phyloP scores from a whole-genome alignment of 2,797 vertebrate genomes.

The Cynopterus sphinx region DNA sequence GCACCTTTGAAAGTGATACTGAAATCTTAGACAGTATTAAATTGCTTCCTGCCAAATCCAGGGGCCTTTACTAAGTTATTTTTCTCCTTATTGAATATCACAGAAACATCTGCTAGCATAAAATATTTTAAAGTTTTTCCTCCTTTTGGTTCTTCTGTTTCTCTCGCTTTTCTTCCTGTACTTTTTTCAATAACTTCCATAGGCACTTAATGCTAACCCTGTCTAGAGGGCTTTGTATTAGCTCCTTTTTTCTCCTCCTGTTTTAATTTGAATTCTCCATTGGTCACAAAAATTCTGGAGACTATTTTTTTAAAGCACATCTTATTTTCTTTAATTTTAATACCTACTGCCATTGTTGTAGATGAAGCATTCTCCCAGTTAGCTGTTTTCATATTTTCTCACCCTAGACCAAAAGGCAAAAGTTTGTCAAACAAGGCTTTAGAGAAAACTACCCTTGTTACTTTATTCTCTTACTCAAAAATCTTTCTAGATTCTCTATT shows the following conservation, averaged over 20 bases:
- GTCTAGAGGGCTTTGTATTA: neutral
- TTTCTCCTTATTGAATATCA: neutral
- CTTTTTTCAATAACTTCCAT: neutral
- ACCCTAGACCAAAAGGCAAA: neutral
- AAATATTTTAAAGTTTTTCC: neutral
- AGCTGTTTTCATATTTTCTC: neutral
- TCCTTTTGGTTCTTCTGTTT: neutral
- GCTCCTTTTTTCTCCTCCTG: neutral
- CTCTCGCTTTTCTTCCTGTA: neutral
- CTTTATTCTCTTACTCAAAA: neutral
- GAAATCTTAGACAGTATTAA: neutral
- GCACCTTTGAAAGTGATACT: neutral
- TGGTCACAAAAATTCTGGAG: neutral
- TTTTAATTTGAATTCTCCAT: neutral
- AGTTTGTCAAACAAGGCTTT: neutral
- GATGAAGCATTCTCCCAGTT: neutral
- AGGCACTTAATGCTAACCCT: neutral
- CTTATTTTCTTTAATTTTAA: neutral
- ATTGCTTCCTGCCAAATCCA: neutral
- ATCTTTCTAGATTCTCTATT: neutral
- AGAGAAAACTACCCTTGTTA: neutral
- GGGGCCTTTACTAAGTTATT: neutral
- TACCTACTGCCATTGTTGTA: neutral
- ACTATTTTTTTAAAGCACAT: neutral
- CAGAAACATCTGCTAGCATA: neutral